A percentile compares a stretch with the other conserved stretches of the same genome.
Conservation (phyloP, 2,797 vertebrate genomes). For the Platyrinchus mystaceus region DNA sequence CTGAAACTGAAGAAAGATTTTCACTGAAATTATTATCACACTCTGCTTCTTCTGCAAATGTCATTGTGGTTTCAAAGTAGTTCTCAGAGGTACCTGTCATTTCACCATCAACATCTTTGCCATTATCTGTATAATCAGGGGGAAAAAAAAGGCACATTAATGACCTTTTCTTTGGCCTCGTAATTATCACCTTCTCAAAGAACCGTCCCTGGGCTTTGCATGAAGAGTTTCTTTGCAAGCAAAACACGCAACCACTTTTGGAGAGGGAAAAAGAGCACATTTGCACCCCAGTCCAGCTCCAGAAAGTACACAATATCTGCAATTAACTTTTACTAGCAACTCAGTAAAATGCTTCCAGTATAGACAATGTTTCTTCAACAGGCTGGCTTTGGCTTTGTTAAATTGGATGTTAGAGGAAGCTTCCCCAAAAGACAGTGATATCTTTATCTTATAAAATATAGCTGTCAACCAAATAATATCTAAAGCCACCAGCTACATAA, state of each 20-base stretch:
- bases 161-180: background rate
- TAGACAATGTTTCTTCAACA: background rate
- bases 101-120: conserved; percentile 5
- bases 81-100: background rate
- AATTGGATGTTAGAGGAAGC: background rate
- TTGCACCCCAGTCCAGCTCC: background rate
- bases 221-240: background rate
- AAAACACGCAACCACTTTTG: background rate
- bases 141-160: too few species aligned
- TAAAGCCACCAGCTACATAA: background rate
- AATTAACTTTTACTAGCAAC: background rate
- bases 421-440: background rate
- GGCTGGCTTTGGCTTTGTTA: background rate
- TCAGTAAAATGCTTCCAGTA: background rate
- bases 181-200: background rate
- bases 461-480: background rate
- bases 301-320: background rate
- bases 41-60: conserved; percentile 62
- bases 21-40: conserved; percentile 43
- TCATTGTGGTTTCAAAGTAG: conserved; percentile 4
- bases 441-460: background rate
- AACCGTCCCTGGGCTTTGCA: background rate
- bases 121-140: background rate
- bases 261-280: background rate
- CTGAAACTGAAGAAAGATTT: conserved; percentile 21